A percentile compares a stretch with the other conserved stretches of the same genome.
phyloP scores from a whole-genome alignment of 2,113 vertebrate species.

The Siphamia tubifer region DNA sequence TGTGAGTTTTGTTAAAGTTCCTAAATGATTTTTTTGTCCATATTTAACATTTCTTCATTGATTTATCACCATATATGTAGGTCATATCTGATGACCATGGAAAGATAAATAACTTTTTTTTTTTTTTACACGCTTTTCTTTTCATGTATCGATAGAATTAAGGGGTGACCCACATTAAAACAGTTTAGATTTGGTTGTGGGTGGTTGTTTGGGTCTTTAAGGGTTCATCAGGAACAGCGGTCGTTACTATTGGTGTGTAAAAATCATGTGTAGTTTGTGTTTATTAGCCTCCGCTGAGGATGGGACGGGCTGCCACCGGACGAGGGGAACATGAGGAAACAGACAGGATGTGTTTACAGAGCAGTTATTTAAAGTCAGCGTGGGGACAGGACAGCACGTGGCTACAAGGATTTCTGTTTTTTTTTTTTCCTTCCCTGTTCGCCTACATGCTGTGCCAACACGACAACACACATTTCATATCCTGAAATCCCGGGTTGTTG shows the following conservation, averaged over 20 bases:
- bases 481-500: constrained; percentile 29
- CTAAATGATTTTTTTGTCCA: no score
- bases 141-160: no score
- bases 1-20: no score
- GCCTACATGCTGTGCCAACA: constrained; percentile 5
- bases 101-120: no score
- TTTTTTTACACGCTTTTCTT: no score
- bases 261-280: constrained; percentile 1
- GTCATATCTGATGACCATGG: no score
- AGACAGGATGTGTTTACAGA: constrained; percentile 74
- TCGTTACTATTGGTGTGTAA: constrained; percentile 15
- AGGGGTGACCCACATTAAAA: no score
- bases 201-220: no score
- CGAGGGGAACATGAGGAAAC: constrained; percentile 35
- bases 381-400: constrained; percentile 62
- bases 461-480: constrained; percentile 14
- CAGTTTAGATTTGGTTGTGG: no score
- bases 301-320: not conserved
- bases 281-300: not conserved
- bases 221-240: constrained; percentile 39
- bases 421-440: no score
- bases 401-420: constrained; percentile 62
- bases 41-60: no score
- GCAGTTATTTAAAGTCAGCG: constrained; percentile 69
- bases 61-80: no score